These are phyloP conservation scores for Orestias chungarensis DNA, from an alignment of 2,797 vertebrate genomes.

Conservation along the genomic window DNA sequence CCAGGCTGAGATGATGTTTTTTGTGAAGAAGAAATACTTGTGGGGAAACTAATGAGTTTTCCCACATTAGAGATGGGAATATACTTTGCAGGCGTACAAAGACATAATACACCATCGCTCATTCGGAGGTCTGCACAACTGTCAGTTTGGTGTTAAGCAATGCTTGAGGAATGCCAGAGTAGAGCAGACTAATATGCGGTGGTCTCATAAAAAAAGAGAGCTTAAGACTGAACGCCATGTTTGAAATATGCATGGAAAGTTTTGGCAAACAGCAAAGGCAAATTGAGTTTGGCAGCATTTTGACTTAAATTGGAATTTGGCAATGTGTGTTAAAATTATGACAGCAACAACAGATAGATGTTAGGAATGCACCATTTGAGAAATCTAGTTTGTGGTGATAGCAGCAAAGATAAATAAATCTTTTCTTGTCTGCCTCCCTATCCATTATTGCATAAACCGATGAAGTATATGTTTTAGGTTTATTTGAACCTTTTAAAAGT, in stretches of 20 bases:
- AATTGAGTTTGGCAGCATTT: conserved; percentile 16
- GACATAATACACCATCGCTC: conserved; percentile 36
- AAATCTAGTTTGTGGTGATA: background rate
- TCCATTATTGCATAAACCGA: background rate
- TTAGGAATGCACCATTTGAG: background rate
- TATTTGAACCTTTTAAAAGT: background rate
- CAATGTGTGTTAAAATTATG: background rate
- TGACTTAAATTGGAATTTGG: conserved; percentile 5
- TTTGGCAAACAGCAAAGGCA: conserved; percentile 8
- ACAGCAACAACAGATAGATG: conserved; percentile 4
- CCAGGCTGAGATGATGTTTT: conserved; percentile 42
- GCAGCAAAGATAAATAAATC: background rate
- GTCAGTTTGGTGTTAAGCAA: conserved; percentile 54
- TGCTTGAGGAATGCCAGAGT: conserved; percentile 47
- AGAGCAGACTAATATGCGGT: conserved; percentile 37
- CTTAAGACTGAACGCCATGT: conserved; percentile 51
- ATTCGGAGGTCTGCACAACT: conserved; percentile 57
- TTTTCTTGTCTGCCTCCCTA: background rate
- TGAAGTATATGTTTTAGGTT: background rate
- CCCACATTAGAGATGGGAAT: conserved; percentile 64
- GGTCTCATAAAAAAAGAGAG: conserved; percentile 48
- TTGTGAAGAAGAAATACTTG: conserved; percentile 47
- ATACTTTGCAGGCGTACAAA: conserved; percentile 32
- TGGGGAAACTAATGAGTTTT: conserved; percentile 46
- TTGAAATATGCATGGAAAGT: conserved; percentile 30